Evolutionary conservation across 2,888 invertebrate species (phyloP), one percentile per base, ranked within the genome.

Genomic region (Cryptocephalus primarius): DNA sequence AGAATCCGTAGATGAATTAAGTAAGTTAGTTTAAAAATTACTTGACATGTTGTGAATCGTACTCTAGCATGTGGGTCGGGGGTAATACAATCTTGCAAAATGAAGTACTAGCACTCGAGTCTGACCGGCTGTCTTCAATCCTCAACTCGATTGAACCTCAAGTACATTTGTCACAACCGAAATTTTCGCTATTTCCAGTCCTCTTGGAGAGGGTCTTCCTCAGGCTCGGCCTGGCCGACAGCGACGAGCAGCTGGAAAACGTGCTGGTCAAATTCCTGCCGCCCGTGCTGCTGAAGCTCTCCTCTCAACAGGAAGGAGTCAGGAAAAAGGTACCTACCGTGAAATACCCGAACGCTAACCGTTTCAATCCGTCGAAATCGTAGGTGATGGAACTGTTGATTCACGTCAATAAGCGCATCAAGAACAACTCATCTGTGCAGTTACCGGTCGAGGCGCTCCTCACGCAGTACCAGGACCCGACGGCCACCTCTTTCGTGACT

Each of bases 341-440:
- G 6, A 36, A 22, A 39, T 11, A 31, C 9, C n/a, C 32, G 44
- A n/a, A 9, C 36, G 48, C 39, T 39, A 36, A 14, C 13, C n/a
- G 31, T 13, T 22, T 41, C 40, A 34, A 22, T 22, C 6, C 22
- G 6, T 22, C 6, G 6, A 22, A 4, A 9, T 12, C 33, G n/a
- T 31, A 93, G 83, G 92, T 94, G 10, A 89, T 95, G 83, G 94
- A 94, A 67, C 72, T 94, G 34, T 70, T 95, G 48, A 85, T 91
- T 44, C 94, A 95, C 67, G 83, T 95, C 43, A 95, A 92, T 69
- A 89, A 88, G 67, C 75, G 94, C 49, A 75, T 94, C 31, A 92
- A 91, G 67, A 88, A 87, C 53, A 77, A 93, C 40, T 80, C 86
- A 0, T 76, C 79, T 59, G 86, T 95, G 3, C 87, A 88, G 68